A percentile compares a stretch with the other conserved stretches of the same genome.
phyloP scores from a whole-genome alignment of 2,888 invertebrate species.

The Machimus rusticus region DNA sequence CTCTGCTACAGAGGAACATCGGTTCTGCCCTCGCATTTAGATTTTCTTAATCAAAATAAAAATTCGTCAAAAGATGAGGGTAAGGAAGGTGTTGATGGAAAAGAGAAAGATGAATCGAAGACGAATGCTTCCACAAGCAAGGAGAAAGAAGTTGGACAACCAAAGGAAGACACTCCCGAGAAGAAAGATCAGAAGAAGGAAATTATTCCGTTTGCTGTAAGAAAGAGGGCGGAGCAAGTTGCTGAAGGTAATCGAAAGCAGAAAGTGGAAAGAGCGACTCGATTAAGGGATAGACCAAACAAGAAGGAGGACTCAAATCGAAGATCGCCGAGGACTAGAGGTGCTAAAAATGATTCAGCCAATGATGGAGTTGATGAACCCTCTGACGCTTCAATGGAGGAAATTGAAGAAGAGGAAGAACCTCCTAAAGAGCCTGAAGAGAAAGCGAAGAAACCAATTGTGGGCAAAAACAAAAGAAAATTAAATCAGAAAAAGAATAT shows the following conservation, averaged over 20 bases:
- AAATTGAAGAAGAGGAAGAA: slow-evolving; percentile 44
- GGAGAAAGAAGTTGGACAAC: slow-evolving; percentile 12
- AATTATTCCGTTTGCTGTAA: slow-evolving; percentile 66
- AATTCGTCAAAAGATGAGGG: slow-evolving; percentile 53
- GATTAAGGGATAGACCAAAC: slow-evolving; percentile 60
- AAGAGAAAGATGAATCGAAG: slow-evolving; percentile 7
- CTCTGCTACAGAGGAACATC: slow-evolving; percentile 82
- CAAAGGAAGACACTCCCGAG: slow-evolving; percentile 32
- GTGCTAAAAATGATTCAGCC: slow-evolving; percentile 7
- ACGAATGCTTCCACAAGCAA: slow-evolving; percentile 29
- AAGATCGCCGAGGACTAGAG: slow-evolving; percentile 55
- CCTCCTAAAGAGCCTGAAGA: slow-evolving; percentile 5
- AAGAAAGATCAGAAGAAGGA: slow-evolving; percentile 41
- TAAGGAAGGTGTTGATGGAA: slow-evolving; percentile 12
- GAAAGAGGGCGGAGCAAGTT: slow-evolving; percentile 65
- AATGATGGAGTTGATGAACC: slow-evolving; percentile 34
- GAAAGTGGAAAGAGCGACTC: slow-evolving; percentile 69
- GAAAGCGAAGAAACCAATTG: slow-evolving; percentile 49
- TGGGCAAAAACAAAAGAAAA: slow-evolving; percentile 41
- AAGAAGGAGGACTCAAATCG: slow-evolving; percentile 59
- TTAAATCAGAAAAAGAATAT: slow-evolving; percentile 50
- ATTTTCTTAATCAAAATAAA: slow-evolving; percentile 69
- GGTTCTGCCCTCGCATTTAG: slow-evolving; percentile 74
- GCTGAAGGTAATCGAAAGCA: slow-evolving; percentile 58
- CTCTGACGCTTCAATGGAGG: slow-evolving; percentile 30